Percentiles rank a stretch among this genome's conserved stretches.
phyloP scores from a whole-genome alignment of 2,888 invertebrate genomes.

The Venusia cambrica region DNA sequence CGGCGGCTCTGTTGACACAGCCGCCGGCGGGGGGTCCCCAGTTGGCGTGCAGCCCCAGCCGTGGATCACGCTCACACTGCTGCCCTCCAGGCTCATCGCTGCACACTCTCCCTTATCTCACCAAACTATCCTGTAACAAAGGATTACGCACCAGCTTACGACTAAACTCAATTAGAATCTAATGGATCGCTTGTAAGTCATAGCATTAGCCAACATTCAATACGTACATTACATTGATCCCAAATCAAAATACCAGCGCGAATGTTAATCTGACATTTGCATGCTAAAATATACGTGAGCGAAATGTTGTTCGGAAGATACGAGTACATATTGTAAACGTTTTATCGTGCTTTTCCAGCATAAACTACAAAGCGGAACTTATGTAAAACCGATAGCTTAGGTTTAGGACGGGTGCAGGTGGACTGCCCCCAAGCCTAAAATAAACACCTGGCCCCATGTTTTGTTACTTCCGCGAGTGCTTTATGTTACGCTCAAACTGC shows the following conservation, averaged over 20 bases:
- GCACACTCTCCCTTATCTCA: conserved; percentile 12
- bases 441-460: conserved; percentile 35
- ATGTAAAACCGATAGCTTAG: conserved; percentile 56
- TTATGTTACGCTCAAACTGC: conserved; percentile 11
- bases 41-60: conserved; percentile 75
- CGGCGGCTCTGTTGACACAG: conserved; percentile 34
- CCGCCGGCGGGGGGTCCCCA: conserved; percentile 52
- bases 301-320: conserved; percentile 27
- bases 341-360: conserved; percentile 32
- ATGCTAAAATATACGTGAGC: conserved; percentile 29
- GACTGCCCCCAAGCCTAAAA: conserved; percentile 34
- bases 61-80: conserved; percentile 46
- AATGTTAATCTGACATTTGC: conserved; percentile 26
- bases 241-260: conserved; percentile 16
- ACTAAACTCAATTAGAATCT: conserved; percentile 39
- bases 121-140: conserved; percentile 45
- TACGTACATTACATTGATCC: conserved; percentile 19
- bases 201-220: conserved; percentile 20
- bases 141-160: conserved; percentile 45
- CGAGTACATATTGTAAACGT: conserved; percentile 28
- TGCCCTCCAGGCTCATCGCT: conserved; percentile 51
- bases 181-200: conserved; percentile 32
- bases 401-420: conserved; percentile 42
- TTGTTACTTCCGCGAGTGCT: conserved; percentile 28
- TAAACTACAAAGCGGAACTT: conserved; percentile 48